Evolutionary conservation across 2,888 invertebrate species (phyloP), one percentile per base, ranked within the genome.

Genomic region (Lordiphosa fenestrarum): DNA sequence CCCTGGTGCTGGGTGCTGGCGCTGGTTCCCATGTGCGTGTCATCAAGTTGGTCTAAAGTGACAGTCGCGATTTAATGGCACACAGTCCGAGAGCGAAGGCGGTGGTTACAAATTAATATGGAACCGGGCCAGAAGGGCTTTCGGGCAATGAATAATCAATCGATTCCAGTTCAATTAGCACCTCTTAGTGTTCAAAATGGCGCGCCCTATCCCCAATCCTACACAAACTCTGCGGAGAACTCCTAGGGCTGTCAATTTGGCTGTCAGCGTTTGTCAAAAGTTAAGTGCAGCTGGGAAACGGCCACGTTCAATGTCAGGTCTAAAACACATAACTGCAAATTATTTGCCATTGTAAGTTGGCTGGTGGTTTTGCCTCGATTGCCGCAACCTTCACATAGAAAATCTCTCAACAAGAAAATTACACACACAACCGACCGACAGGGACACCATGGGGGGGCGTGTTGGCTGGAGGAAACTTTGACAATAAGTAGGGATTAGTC

Each of bases 21-120:
- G 52, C 46, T 59, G 44, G 54, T 56, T 62, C 49, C 64, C 76
- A 69, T 86, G 88, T 87, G 87, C 87, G 87, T 87, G 87, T 88
- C 87, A 88, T 88, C 88, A 85, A 85, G 78, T 86, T 82, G 88
- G 83, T 83, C 80, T 86, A 78, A 87, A 88, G 86, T 87, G 87
- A 86, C 87, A 88, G 85, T 87, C 86, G 85, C 87, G 87, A 87
- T 88, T 87, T 88, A 88, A 88, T 87, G 87, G 87, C 77, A 58
- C 62, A 69, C 53, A 66, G 52, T 53, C 58, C 59, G 54, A 53
- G 52, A n/a, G 51, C 59, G 59, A 64, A 66, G 68, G 69, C 69
- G 62, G 61, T 50, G 63, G 78, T 85, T 83, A 86, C 86, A 86
- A 86, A 86, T 84, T 86, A 86, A 84, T 86, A 86, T 74, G 37